Base-by-base conservation (phyloP, 2,888 invertebrate species). In the Eupithecia dodoneata region DNA sequence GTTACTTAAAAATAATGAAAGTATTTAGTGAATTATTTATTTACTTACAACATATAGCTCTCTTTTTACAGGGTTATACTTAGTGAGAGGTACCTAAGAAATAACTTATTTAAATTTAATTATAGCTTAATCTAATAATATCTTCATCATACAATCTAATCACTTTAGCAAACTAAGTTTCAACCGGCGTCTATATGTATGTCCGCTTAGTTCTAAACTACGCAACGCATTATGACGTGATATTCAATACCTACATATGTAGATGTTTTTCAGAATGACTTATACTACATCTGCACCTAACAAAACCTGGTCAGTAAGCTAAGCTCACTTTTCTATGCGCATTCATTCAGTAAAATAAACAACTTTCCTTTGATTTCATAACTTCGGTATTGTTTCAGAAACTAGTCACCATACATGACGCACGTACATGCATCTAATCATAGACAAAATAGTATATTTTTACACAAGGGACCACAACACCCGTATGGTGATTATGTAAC, bases 381-480 rank as follows among this genome's bases (percentile, higher is more conserved):
- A 63, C 71, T 71, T 71, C 15, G 7, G 52, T 52, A 71, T 70
- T 69, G 69, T 47, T 47, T 45, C 3, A 42, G 67, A 67, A 65
- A 42, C 42, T 15, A 67, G 15, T 67, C 67, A 67, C 13, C 44
- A 42, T n/a, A 66, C 15, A 42, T 67, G n/a, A 66, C 42, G 5
- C 66, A 41, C 30, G 42, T 4, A 13, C 4, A 66, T 13, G 2
- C 63, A 2, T 59, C 59, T 15, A 30, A 52, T 5, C 5, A 52
- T 52, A 52, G 49, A 52, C 13, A 52, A 15, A 5, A 52, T 30
- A 30, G 30, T 30, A 30, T 30, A 30, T 30, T 30, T 30, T 30
- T 30, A 30, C 30, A 30, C 30, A 30, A 30, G 30, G 30, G 30
- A 30, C 30, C 30, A 30, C 30, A 30, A 30, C 30, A 30, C 30